Evolutionary conservation across 2,113 vertebrate genomes (phyloP), one percentile per base, ranked within the genome.

Genomic region (Dendropsophus ebraccatus): DNA sequence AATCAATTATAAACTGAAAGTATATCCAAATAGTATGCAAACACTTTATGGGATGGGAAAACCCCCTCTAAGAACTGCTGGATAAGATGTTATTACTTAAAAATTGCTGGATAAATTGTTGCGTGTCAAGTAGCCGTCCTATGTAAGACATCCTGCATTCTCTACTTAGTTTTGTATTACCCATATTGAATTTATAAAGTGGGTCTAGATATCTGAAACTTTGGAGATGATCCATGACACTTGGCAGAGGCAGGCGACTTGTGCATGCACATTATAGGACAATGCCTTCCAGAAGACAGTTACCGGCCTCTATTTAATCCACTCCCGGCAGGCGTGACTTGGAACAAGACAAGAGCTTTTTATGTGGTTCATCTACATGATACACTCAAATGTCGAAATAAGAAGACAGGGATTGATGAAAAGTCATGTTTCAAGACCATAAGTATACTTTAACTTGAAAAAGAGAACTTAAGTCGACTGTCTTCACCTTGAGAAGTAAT

Each of bases 251-350:
- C n/a, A 86, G 35, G 50, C 12, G 58, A 69, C 52, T 32, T 45
- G 65, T 41, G 23, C 84, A 49, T 72, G 75, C 65, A 41, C 49
- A 86, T 86, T 81, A 80, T 8, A 35, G 67, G 76, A 30, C n/a
- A n/a, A 37, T 77, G 4, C 14, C 30, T 72, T 80, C 5, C 74
- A 54, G 49, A n/a, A 58, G 50, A 52, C 65, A 50, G 32, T 86
- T 17, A 80, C 35, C 50, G 47, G 19, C n/a, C 65, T 47, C 52
- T 47, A 28, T 47, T 60, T 86, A 54, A 86, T 86, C 76, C 77
- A 86, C 17, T 84, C 45, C 21, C 19, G 45, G 35, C 50, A 72
- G 50, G 79, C 76, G 72, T 86, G 84, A 86, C 84, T 86, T 86
- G 84, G 84, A 86, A 86, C 84, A 81, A 47, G 45, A 41, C 25